phyloP scores from a whole-genome alignment of 2,888 invertebrate genomes.

The Stenodema calcarata region DNA sequence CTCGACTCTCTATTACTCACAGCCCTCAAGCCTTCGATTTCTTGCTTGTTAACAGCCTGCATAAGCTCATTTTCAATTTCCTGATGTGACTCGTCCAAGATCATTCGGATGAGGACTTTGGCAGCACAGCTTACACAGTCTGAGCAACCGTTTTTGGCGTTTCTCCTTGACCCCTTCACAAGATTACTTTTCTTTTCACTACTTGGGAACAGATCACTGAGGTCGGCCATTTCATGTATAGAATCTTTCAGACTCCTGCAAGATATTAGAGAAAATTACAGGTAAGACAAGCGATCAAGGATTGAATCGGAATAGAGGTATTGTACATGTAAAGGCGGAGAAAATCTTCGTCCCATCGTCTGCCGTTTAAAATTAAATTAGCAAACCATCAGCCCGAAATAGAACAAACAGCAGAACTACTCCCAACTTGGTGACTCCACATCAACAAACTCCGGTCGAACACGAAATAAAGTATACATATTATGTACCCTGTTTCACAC shows the following conservation, averaged over 20 bases:
- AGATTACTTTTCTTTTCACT: neutral
- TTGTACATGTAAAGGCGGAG: neutral
- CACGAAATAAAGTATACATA: no score
- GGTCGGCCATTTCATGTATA: neutral
- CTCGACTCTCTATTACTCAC: neutral
- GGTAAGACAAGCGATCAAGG: neutral
- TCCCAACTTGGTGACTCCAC: no score
- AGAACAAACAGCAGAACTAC: no score
- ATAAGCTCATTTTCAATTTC: constrained; percentile 24
- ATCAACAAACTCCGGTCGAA: no score
- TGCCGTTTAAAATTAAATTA: no score
- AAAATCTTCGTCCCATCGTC: no score
- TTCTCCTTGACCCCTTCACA: neutral
- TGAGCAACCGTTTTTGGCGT: neutral
- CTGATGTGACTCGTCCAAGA: constrained; percentile 20
- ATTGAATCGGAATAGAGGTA: neutral
- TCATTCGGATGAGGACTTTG: constrained; percentile 24
- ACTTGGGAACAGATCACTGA: constrained; percentile 10
- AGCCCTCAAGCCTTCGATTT: neutral
- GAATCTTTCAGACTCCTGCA: neutral
- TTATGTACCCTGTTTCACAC: constrained; percentile 16
- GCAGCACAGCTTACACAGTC: constrained; percentile 36
- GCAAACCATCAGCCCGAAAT: no score
- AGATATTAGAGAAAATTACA: neutral
- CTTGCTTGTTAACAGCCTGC: constrained; percentile 1